Conservation (phyloP, 1,140 invertebrate species). For the Zaprionus inermis region DNA sequence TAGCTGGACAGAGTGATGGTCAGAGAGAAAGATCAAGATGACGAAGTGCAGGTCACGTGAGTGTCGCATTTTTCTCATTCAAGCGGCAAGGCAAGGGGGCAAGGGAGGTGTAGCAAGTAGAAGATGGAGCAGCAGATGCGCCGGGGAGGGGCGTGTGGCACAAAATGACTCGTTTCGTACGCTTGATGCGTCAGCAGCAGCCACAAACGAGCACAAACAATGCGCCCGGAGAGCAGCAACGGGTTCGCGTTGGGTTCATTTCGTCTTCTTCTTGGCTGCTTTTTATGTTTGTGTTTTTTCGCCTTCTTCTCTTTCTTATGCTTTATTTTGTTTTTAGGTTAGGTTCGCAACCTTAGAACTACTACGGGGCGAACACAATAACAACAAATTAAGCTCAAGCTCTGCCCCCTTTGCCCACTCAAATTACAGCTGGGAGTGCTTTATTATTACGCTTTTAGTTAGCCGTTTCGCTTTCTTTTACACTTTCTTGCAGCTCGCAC, state of each 20-base stretch:
- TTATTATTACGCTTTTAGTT: constrained; percentile 60
- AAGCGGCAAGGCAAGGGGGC: background rate
- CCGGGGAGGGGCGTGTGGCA: constrained; percentile 6
- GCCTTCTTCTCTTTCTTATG: background rate
- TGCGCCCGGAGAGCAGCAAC: background rate
- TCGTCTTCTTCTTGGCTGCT: background rate
- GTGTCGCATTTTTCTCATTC: constrained; percentile 48
- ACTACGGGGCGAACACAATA: constrained; percentile 13
- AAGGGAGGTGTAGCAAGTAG: background rate
- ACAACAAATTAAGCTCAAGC: constrained; percentile 53
- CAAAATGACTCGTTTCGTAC: constrained; percentile 47
- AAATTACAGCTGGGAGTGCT: constrained; percentile 38
- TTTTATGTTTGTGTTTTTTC: background rate
- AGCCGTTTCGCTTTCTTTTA: constrained; percentile 23
- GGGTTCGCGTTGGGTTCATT: constrained; percentile 1
- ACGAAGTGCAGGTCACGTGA: constrained; percentile 68
- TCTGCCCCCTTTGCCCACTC: background rate
- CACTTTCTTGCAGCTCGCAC: constrained; percentile 30
- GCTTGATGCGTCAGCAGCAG: constrained; percentile 8
- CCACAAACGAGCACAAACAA: constrained; percentile 23
- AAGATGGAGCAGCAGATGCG: background rate
- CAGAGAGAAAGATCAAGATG: constrained; percentile 67
- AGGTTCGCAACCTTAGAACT: constrained; percentile 8
- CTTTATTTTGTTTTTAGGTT: constrained; percentile 10
- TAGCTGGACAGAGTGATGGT: background rate